These are phyloP conservation scores for Smutsia gigantea DNA, from an alignment of 2,797 vertebrate genomes.

Conservation along the genomic window DNA sequence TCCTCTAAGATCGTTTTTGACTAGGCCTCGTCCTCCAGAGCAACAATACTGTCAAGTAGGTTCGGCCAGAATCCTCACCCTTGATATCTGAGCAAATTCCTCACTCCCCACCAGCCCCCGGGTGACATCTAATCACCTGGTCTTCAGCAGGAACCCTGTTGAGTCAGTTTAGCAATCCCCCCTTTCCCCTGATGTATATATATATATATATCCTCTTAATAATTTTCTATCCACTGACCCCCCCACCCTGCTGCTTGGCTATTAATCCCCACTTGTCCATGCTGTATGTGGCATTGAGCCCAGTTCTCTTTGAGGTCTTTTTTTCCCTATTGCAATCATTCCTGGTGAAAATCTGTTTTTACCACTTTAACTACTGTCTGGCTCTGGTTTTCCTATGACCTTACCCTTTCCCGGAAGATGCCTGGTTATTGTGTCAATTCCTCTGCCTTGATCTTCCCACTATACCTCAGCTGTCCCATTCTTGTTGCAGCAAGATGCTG, in stretches of 20 bases:
- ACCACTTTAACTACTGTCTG: neutral
- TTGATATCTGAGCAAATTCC: neutral
- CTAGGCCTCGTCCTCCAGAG: neutral
- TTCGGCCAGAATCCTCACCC: neutral
- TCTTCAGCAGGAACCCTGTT: neutral
- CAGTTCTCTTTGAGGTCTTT: neutral
- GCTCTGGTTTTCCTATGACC: neutral
- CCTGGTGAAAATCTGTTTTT: neutral
- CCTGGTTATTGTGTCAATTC: neutral
- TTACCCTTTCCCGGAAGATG: neutral
- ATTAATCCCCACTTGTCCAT: too few relatives aligned
- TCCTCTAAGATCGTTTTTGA: neutral
- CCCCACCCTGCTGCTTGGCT: neutral
- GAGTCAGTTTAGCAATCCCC: neutral
- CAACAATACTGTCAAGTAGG: neutral
- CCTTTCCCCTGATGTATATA: neutral
- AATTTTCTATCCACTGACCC: neutral
- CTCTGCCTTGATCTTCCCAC: neutral
- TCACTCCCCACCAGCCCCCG: too few relatives aligned
- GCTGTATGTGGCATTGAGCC: neutral
- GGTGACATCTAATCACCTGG: too few relatives aligned
- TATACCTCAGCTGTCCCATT: neutral
- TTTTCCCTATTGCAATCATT: neutral
- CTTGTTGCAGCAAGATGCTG: neutral
- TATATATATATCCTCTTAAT: neutral